Conservation (phyloP, 2,888 invertebrate genomes). For the Pollenia angustigena region DNA sequence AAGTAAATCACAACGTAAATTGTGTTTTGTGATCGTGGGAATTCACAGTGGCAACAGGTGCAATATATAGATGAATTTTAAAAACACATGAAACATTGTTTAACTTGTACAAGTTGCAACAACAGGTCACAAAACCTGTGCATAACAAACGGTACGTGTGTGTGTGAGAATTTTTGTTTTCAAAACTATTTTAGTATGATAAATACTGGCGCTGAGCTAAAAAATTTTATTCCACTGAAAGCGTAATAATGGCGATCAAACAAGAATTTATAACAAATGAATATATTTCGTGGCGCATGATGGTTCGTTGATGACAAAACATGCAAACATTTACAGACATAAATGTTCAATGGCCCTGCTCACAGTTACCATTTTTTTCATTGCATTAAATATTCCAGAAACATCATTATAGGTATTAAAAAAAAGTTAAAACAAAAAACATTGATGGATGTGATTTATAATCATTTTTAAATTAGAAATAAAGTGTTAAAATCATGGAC, state of each 20-base stretch:
- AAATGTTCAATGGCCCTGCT: neutral
- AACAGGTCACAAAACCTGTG: slow-evolving; percentile 25
- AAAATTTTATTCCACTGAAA: slow-evolving; percentile 32
- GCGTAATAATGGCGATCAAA: slow-evolving; percentile 51
- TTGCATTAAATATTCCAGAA: slow-evolving; percentile 37
- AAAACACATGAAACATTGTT: slow-evolving; percentile 51
- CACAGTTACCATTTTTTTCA: slow-evolving; percentile 19
- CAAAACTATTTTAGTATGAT: slow-evolving; percentile 50
- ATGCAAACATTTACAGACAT: slow-evolving; percentile 4
- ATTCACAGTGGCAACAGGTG: slow-evolving; percentile 73
- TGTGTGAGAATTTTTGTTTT: neutral
- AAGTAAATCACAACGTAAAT: slow-evolving; percentile 41
- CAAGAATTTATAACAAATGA: slow-evolving; percentile 48
- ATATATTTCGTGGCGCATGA: slow-evolving; percentile 43
- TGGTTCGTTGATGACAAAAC: slow-evolving; percentile 4
- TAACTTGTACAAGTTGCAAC: slow-evolving; percentile 45
- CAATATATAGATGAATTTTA: slow-evolving; percentile 64
- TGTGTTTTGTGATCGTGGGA: slow-evolving; percentile 72
- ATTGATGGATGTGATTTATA: slow-evolving; percentile 63
- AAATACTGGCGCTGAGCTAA: slow-evolving; percentile 61
- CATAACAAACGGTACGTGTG: neutral
- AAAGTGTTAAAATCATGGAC: slow-evolving; percentile 52
- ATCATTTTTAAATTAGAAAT: slow-evolving; percentile 47
- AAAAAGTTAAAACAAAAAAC: slow-evolving; percentile 10
- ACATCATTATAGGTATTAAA: neutral